phyloP scores from a whole-genome alignment of 2,113 vertebrate genomes.

The Scytalopus superciliaris region DNA sequence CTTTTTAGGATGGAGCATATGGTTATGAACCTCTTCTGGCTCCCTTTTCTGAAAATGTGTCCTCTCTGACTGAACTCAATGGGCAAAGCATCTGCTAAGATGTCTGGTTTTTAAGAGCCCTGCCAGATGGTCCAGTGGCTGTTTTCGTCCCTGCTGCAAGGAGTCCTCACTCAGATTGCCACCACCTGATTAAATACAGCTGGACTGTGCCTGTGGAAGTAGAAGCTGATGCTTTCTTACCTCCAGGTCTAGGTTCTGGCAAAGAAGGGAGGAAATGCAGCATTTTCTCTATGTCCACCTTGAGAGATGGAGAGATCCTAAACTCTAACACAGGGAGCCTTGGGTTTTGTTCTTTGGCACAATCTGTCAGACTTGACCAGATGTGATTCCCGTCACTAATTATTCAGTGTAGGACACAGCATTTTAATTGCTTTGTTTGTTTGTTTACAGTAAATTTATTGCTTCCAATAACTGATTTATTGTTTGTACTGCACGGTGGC shows the following conservation, averaged over 20 bases:
- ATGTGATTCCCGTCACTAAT: neutral
- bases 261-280: neutral
- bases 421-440: neutral
- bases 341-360: neutral
- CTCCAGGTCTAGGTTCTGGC: neutral
- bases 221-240: neutral
- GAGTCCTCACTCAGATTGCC: neutral
- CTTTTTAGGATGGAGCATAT: neutral
- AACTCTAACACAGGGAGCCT: neutral
- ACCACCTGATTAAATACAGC: neutral
- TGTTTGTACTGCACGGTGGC: neutral
- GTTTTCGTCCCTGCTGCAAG: neutral
- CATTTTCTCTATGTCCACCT: neutral
- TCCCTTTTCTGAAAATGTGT: neutral
- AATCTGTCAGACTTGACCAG: neutral
- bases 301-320: neutral
- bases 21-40: neutral
- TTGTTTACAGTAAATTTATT: neutral
- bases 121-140: neutral
- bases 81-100: accelerated
- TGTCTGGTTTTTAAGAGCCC: neutral
- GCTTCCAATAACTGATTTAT: neutral
- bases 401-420: neutral
- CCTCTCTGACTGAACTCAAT: neutral
- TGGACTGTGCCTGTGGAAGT: neutral